phyloP scores from a whole-genome alignment of 1,140 invertebrate genomes.

The Hestina assimilis region DNA sequence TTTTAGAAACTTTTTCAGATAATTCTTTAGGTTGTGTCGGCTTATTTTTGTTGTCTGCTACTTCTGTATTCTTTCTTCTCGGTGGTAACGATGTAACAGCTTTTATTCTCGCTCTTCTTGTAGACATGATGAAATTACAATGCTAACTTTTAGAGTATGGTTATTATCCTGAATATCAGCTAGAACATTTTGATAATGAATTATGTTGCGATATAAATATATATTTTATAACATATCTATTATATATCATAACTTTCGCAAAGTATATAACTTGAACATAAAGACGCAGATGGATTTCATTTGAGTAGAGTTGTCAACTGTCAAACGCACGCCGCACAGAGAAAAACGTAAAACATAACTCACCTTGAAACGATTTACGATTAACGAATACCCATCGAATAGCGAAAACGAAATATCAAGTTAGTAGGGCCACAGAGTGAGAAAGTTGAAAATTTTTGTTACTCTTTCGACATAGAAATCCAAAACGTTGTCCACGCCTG shows the following conservation, averaged over 20 bases:
- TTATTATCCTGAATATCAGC: neutral
- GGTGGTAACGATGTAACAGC: slow-evolving; percentile 64
- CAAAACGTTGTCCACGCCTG: too few relatives aligned
- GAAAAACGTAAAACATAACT: too few relatives aligned
- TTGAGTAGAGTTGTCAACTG: too few relatives aligned
- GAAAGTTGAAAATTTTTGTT: too few relatives aligned
- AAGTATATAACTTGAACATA: neutral
- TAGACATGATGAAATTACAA: slow-evolving; percentile 49
- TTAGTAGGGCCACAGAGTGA: too few relatives aligned
- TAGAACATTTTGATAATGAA: neutral
- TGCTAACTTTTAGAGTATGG: neutral
- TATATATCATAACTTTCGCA: neutral
- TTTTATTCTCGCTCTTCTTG: slow-evolving; percentile 70
- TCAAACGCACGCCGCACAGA: too few relatives aligned
- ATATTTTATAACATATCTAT: neutral
- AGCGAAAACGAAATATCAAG: too few relatives aligned
- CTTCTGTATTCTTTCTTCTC: slow-evolving; percentile 58
- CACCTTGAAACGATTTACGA: too few relatives aligned
- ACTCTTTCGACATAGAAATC: too few relatives aligned
- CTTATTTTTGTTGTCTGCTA: slow-evolving; percentile 40
- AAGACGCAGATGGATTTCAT: too few relatives aligned
- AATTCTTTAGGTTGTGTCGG: slow-evolving; percentile 22
- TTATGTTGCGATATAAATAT: neutral
- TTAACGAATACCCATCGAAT: too few relatives aligned
- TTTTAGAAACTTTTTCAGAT: slow-evolving; percentile 34